Base-by-base conservation (phyloP, 2,797 vertebrate genomes). In the Sebastes steindachneri region DNA sequence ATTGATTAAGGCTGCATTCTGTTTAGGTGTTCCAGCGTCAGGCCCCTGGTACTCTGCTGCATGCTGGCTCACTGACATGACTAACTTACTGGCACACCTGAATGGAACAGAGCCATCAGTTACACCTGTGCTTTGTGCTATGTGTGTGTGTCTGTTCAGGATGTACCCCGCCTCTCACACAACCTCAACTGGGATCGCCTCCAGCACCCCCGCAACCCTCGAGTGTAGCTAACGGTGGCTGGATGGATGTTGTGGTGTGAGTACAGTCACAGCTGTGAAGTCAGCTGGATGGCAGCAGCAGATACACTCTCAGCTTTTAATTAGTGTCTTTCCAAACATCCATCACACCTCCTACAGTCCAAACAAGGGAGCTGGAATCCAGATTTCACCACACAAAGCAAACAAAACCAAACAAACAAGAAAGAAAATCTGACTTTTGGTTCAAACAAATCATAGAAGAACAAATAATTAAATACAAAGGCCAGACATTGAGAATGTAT, bases 261-360 rank as follows among this genome's bases (percentile, higher is more conserved):
- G 4, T 28, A 4, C 12, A 76, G 51, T 73, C 4, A 64, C 84
- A 78, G 80, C 84, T 75, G 76, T 59, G 68, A 62, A 62, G 60
- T 68, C 75, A 78, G 77, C 77, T 73, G 82, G 66, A 23, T 80
- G 58, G 77, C 66, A 72, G 60, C 82, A 68, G 60, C 35, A 69
- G 59, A 64, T 21, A 53, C 48, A 75, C 28, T 37, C 73, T 69
- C 23, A 71, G 48, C 25, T 69, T 85, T 75, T 63, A 63, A 83
- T 83, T 29, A 76, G 26, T 17, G n/a, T 80, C 72, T 71, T 23
- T 81, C 41, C 65, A 77, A 77, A 80, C 73, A 73, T 64, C 76
- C 81, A 63, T 82, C 71, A 31, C n/a, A 76, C 11, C n/a, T 68
- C 29, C n/a, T 60, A 31, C 33, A 67, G 45, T 48, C 21, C 31